phyloP scores from a whole-genome alignment of 2,888 invertebrate species.

The Lasioglossum lativentre region DNA sequence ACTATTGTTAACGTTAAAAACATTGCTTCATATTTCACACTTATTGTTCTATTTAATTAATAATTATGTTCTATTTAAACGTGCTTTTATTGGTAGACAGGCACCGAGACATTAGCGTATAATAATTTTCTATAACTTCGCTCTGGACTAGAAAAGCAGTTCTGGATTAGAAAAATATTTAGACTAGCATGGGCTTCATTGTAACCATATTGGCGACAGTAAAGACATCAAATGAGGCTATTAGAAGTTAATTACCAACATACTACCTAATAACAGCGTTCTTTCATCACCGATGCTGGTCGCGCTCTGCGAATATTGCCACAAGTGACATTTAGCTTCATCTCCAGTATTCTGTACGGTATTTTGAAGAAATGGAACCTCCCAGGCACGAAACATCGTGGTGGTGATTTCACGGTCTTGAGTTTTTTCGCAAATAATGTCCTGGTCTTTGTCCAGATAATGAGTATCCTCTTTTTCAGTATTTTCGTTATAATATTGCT shows the following conservation, averaged over 20 bases:
- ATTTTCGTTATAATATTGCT: constrained; percentile 57
- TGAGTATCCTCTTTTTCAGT: constrained; percentile 22
- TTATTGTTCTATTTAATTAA: no score
- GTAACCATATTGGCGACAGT: constrained; percentile 76
- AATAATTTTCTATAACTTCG: background rate
- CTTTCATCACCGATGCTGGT: constrained; percentile 24
- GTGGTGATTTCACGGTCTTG: constrained; percentile 51
- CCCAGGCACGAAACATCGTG: constrained; percentile 72
- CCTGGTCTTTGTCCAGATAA: constrained; percentile 19
- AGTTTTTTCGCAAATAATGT: constrained; percentile 52
- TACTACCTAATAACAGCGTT: constrained; percentile 24
- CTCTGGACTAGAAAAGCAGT: constrained; percentile 11
- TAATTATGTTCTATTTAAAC: background rate
- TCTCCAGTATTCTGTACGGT: constrained; percentile 25
- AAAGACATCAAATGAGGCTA: constrained; percentile 69
- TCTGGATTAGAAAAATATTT: constrained; percentile 76
- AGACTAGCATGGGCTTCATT: constrained; percentile 72
- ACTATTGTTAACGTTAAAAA: background rate
- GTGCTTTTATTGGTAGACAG: background rate
- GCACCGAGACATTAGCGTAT: background rate
- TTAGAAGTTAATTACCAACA: constrained; percentile 69
- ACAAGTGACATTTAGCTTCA: constrained; percentile 53
- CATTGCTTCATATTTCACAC: background rate
- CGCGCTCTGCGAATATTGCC: constrained; percentile 41
- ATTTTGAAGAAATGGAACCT: constrained; percentile 67